Percentiles rank a stretch among this genome's conserved stretches.
These are phyloP conservation scores for Ameiurus melas DNA, from an alignment of 2,113 vertebrate species.

Conservation along the genomic window DNA sequence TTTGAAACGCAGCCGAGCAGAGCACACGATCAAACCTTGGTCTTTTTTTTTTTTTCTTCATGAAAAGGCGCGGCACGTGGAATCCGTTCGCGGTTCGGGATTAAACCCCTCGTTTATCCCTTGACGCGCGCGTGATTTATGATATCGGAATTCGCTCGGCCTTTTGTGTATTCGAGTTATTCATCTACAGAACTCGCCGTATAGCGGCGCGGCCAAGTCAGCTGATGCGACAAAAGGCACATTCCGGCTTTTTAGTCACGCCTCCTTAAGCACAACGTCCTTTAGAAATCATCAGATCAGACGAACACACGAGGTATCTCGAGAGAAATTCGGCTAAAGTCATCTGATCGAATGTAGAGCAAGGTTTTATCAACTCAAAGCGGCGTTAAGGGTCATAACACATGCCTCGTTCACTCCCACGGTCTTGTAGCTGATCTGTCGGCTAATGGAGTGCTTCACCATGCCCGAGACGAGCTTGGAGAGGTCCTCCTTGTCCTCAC, in stretches of 20 bases:
- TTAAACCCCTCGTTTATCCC: not conserved
- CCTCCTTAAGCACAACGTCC: not conserved
- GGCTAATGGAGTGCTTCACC: constrained; percentile 87
- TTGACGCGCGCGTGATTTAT: not conserved
- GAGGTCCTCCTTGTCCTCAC: constrained; percentile 85
- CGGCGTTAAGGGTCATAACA: not conserved
- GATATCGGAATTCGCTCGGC: not conserved
- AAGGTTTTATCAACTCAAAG: not conserved
- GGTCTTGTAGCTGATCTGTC: constrained; percentile 86
- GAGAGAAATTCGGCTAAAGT: not conserved
- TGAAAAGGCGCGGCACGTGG: not conserved
- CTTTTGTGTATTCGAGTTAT: not conserved
- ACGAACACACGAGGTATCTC: not conserved
- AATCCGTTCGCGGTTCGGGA: not conserved
- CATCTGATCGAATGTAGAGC: not conserved
- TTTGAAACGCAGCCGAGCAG: not conserved
- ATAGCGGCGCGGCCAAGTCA: not conserved
- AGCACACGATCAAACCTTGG: not conserved
- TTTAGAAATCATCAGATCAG: constrained; percentile 6
- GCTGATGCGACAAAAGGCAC: not conserved
- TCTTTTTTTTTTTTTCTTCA: not conserved
- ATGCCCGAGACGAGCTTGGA: constrained; percentile 91
- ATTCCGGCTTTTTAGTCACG: not conserved
- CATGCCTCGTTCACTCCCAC: constrained; percentile 81
- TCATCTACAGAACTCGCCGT: not conserved